Percentiles rank a stretch among this genome's conserved stretches.
phyloP scores from a whole-genome alignment of 2,797 vertebrate species.

The Cyclopterus lumpus region DNA sequence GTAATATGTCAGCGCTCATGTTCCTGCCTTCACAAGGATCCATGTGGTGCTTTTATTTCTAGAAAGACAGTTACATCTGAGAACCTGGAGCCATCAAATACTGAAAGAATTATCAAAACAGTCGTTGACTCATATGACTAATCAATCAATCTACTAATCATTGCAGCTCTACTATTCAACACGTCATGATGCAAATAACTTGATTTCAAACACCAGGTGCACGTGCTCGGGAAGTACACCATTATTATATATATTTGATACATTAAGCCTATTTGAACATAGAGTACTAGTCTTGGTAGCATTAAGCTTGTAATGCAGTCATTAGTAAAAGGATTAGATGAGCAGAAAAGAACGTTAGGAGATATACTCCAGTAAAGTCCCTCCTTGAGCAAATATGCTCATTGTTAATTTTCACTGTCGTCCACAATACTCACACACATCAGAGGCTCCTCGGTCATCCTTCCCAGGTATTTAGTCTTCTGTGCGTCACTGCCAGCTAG shows the following conservation, averaged over 20 bases:
- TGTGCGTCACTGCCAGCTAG: slow-evolving; percentile 90
- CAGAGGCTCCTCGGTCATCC: slow-evolving; percentile 90
- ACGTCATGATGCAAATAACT: neutral
- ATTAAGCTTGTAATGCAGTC: neutral
- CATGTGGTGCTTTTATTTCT: neutral
- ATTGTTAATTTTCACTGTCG: slow-evolving; percentile 68
- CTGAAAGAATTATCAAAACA: neutral
- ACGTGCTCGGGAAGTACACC: neutral
- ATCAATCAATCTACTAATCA: no score
- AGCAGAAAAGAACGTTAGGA: slow-evolving; percentile 63
- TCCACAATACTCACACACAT: slow-evolving; percentile 93
- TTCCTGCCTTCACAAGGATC: neutral
- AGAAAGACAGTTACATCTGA: no score
- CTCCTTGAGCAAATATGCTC: neutral
- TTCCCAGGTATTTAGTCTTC: slow-evolving; percentile 92
- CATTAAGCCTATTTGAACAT: neutral
- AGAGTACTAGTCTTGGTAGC: neutral
- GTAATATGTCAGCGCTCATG: no score
- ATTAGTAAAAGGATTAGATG: neutral
- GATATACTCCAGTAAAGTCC: neutral
- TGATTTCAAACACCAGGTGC: no score
- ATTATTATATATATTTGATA: neutral
- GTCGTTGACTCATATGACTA: neutral
- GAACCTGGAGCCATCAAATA: neutral
- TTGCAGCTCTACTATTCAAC: neutral